Base-by-base conservation (phyloP, 2,888 invertebrate species). In the Endotricha flammealis region DNA sequence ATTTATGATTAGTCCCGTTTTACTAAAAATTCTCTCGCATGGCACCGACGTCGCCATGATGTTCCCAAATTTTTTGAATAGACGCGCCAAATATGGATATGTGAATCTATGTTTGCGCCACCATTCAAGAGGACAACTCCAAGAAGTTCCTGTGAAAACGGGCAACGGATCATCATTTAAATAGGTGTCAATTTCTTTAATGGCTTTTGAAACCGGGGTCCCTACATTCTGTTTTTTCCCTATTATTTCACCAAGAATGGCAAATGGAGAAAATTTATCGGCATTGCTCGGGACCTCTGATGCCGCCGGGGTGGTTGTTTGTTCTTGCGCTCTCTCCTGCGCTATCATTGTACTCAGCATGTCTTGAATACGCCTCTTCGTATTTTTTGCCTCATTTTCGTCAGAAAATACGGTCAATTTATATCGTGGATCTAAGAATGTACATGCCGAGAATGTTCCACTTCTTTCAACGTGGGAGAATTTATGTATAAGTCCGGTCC, bases 21-120 rank as follows among this genome's bases (percentile, higher is more conserved):
- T 48, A 13, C 41, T 44, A 27, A 48, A 50, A 7, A 54, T 37
- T 4, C 48, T 33, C 31, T 50, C 48, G 16, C 50, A 51, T 1
- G 48, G 50, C n/a, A 54, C 48, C 4, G 49, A 51, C 0, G 48
- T 44, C 1, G 46, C 48, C 35, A 50, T 36, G 1, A 50, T 36
- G 24, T 53, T 48, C 2, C 44, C 41, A 20, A 47, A 43, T 4
- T 20, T 23, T 29, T 23, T 10, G 2, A 41, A 17, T 10, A 52
- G 11, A 31, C 27, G 33, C 0, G 32, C 6, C 2, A 49, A 20
- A 6, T 51, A 3, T 0, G 48, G 46, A 16, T 48, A 48, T 3
- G 31, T 39, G 12, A 17, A 12, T n/a, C 23, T 17, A 14, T 51
- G 36, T 6, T 22, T 23, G 8, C 36, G 36, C 48, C 50, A 51